A percentile compares a stretch with the other conserved stretches of the same genome.
phyloP scores from a whole-genome alignment of 2,888 invertebrate species.

The Blomia tropicalis region DNA sequence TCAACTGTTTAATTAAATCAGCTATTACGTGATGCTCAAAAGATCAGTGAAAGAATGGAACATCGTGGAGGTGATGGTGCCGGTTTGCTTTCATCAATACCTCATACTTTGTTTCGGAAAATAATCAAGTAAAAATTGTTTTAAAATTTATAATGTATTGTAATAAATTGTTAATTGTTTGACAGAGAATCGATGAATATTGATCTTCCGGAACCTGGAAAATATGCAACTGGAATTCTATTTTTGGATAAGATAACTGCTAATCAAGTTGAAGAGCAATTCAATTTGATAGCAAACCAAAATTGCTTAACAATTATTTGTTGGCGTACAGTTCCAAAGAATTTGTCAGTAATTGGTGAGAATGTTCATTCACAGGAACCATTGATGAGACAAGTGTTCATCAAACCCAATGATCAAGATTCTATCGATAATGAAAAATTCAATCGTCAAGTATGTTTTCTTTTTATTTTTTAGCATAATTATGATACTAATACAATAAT shows the following conservation, averaged over 20 bases:
- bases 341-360: conserved; percentile 65
- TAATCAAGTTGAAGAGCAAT: conserved; percentile 42
- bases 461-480: neutral
- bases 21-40: conserved; percentile 90
- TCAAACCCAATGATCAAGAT: conserved; percentile 19
- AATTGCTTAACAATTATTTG: conserved; percentile 64
- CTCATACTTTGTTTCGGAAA: conserved; percentile 75
- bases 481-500: conserved; percentile 40
- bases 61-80: conserved; percentile 99
- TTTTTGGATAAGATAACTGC: conserved; percentile 52
- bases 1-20: conserved; percentile 36
- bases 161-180: neutral
- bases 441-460: conserved; percentile 11
- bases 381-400: conserved; percentile 71
- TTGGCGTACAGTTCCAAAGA: conserved; percentile 85
- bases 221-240: conserved; percentile 90
- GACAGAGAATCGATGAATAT: conserved; percentile 59
- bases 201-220: conserved; percentile 65
- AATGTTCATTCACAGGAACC: conserved; percentile 91
- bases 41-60: conserved; percentile 88
- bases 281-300: conserved; percentile 60
- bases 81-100: conserved; percentile 88
- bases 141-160: conserved; percentile 29
- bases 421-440: conserved; percentile 39
- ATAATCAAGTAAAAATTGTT: conserved; percentile 51